These are phyloP conservation scores for Calcarius lapponicus DNA, from an alignment of 2,797 vertebrate genomes.

Conservation along the genomic window DNA sequence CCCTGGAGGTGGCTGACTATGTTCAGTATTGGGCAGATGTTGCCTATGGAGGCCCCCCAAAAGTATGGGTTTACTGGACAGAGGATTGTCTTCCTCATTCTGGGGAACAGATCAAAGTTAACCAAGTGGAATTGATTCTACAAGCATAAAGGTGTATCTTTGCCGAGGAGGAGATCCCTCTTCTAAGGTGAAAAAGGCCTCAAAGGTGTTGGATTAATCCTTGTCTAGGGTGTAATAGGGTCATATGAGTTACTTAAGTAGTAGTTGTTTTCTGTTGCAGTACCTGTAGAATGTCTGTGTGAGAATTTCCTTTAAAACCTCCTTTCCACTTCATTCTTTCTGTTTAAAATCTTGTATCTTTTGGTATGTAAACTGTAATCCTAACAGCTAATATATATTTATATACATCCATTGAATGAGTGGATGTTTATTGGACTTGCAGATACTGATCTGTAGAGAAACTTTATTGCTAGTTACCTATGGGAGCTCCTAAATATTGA, in stretches of 20 bases:
- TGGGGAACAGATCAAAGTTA: not conserved
- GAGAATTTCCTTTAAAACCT: not conserved
- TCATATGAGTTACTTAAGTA: not conserved
- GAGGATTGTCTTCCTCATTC: not conserved
- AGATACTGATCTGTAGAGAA: not conserved
- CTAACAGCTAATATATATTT: not conserved
- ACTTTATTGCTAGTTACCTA: not conserved
- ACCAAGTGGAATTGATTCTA: not conserved
- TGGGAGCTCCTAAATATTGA: not conserved
- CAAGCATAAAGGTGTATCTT: not conserved
- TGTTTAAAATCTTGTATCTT: not conserved
- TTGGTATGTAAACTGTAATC: not conserved
- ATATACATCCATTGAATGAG: not conserved
- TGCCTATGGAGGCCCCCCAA: fast-evolving
- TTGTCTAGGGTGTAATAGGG: not conserved
- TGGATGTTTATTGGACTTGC: not conserved
- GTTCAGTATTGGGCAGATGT: fast-evolving
- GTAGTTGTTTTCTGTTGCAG: not conserved
- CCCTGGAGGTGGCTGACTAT: not conserved
- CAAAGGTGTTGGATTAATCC: not conserved
- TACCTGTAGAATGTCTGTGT: not conserved
- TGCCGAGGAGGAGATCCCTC: not conserved
- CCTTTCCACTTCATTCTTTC: not conserved
- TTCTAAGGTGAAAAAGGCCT: not conserved
- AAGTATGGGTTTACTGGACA: not conserved